Base-by-base conservation (phyloP, 2,797 vertebrate genomes). In the Anabacerthia variegaticeps region DNA sequence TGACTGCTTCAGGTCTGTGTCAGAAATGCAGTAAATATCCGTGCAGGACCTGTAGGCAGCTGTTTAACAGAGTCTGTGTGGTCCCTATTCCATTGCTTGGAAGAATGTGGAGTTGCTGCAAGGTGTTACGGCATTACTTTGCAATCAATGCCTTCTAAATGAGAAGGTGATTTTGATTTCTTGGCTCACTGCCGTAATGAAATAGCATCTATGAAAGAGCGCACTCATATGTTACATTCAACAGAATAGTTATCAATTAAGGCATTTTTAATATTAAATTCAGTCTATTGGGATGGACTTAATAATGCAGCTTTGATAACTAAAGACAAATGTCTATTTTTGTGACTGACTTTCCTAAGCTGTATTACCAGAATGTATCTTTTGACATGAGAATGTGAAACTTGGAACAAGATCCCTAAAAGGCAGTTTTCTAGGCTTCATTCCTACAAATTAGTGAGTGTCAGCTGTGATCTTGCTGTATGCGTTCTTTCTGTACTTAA, bases 371-470 rank as follows among this genome's bases (percentile, higher is more conserved):
- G 55, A 92, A 66, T 56, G 5, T 41, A 30, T 23, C 41, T 88
- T 90, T 63, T 78, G 71, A 65, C 65, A 79, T 41, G 71, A 56
- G 37, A 59, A 4, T 46, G 44, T 11, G 32, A 85, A 84, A 76
- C 34, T 75, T 84, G 46, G 46, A 84, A 66, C 30, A 75, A 52
- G n/a, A 79, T 87, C 43, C 55, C 48, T 75, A 27, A 74, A 85
- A 87, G 21, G 30, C 15, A 32, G 4, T 77, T 88, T 94, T 82
- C 30, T 92, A 72, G 69, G 59, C 69, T 83, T 86, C 67, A 82
- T 20, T 89, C 48, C 73, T 82, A 39, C 27, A 76, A 73, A 58
- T 8, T 73, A 37, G 30, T 75, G 66, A 75, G 30, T 58, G 19
- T 28, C 32, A 87, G 20, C 26, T 92, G n/a, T 73, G 30, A 73